Evolutionary conservation across 2,888 invertebrate species (phyloP).

Genomic region (Spilosoma lubricipeda): DNA sequence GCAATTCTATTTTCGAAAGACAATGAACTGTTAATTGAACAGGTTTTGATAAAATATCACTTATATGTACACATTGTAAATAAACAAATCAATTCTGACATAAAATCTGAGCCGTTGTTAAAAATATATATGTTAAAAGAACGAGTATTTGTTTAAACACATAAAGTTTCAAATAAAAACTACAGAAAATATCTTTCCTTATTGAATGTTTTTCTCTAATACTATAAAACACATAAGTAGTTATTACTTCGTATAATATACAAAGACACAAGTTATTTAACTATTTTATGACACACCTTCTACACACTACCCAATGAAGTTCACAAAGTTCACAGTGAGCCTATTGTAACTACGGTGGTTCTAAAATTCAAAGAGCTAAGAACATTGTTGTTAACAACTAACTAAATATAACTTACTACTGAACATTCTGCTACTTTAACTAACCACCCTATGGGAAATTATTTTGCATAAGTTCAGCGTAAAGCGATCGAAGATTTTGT

Average conservation of each 20-base stretch:
- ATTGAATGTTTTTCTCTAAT: not conserved
- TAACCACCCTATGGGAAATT: not conserved
- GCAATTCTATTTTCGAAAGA: not conserved
- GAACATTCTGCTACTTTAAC: not conserved
- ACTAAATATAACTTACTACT: not conserved
- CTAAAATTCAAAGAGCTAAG: not conserved
- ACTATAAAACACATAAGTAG: not conserved
- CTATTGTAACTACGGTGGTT: not conserved
- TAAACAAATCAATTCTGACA: not conserved
- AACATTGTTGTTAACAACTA: not conserved
- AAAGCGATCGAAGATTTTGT: not conserved
- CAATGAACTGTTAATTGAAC: not conserved
- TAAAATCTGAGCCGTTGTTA: not conserved
- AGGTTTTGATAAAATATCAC: not conserved
- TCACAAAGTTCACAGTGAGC: not conserved
- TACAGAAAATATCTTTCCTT: too few relatives aligned
- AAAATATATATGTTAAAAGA: not conserved
- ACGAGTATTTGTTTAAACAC: not conserved
- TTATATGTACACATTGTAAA: not conserved
- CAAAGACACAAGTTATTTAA: not conserved
- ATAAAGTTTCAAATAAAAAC: not conserved
- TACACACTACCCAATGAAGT: not conserved
- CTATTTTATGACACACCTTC: not conserved
- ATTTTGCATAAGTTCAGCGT: not conserved
- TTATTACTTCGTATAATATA: not conserved